phyloP scores from a whole-genome alignment of 2,797 vertebrate genomes.

The Darevskia nairensis region DNA sequence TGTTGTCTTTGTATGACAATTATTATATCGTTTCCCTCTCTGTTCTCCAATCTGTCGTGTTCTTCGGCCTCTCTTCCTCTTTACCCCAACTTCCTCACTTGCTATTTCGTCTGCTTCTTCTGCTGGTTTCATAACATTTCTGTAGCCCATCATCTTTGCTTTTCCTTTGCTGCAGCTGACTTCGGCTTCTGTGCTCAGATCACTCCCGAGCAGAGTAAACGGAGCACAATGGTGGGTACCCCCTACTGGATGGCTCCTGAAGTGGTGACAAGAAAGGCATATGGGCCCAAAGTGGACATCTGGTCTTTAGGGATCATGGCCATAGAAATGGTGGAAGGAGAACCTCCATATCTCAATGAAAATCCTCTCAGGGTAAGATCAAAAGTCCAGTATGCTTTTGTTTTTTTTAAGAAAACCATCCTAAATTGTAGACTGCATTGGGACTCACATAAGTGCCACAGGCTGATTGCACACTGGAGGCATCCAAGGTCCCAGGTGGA shows the following conservation, averaged over 20 bases:
- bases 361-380: slow-evolving; percentile 91
- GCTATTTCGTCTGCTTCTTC: neutral
- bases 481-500: neutral
- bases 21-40: neutral
- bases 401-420: neutral
- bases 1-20: neutral
- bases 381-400: neutral
- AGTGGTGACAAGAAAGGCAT: slow-evolving; percentile 91
- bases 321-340: slow-evolving; percentile 94
- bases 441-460: neutral
- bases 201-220: slow-evolving; percentile 91
- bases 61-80: neutral
- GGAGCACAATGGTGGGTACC: slow-evolving; percentile 92
- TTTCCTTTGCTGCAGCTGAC: slow-evolving; percentile 81
- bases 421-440: neutral
- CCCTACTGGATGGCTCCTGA: slow-evolving; percentile 94
- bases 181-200: slow-evolving; percentile 94
- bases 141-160: slow-evolving; percentile 3
- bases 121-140: slow-evolving; percentile 3
- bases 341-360: slow-evolving; percentile 92
- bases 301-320: slow-evolving; percentile 94
- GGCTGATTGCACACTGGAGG: neutral
- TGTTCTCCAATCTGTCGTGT: neutral
- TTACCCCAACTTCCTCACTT: no score
- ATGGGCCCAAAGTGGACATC: slow-evolving; percentile 91